Base-by-base conservation (phyloP, 2,797 vertebrate genomes). In the Pantherophis vulpinus region DNA sequence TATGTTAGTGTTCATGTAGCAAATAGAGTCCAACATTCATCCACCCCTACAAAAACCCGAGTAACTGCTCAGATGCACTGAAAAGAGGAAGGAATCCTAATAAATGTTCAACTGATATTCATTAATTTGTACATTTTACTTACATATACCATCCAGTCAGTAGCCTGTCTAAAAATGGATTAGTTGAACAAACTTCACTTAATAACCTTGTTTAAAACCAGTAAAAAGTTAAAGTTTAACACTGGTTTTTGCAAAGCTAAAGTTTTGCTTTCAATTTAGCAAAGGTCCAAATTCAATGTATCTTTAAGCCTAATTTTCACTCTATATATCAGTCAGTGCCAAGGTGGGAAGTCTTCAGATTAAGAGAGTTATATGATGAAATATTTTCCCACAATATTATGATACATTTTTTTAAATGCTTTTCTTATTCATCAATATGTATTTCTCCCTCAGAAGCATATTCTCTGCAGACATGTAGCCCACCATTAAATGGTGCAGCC, bases 81-180 rank as follows among this genome's bases (percentile, higher is more conserved):
- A 83, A 83, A 83, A 42, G 37, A 47, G 37, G 37, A 83, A 47
- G 79, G 79, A 47, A 83, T 25, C 79, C 42, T 83, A 83, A 10
- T 10, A 47, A 83, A 42, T 2, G 4, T 47, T 83, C 42, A 83
- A 47, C 42, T 47, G 37, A 74, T 37, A 70, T 37, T 37, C 7
- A 87, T 51, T 93, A 88, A 12, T 14, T 89, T 37, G 42, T 29
- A 27, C 25, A 42, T 11, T 88, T 66, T 86, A 54, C 83, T 63
- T 66, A 83, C 42, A 55, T 32, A 70, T 18, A 32, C 14, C 66
- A 92, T 83, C 96, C 89, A 95, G 29, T 93, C 93, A 91, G 18
- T 16, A 70, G 66, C n/a, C n/a, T 18, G 8, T 37, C 55, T 89
- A 91, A 87, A 54, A 9, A 5, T 42, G 25, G 16, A 14, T 47